phyloP scores from a whole-genome alignment of 2,113 vertebrate genomes.

The Ciconia maguari region DNA sequence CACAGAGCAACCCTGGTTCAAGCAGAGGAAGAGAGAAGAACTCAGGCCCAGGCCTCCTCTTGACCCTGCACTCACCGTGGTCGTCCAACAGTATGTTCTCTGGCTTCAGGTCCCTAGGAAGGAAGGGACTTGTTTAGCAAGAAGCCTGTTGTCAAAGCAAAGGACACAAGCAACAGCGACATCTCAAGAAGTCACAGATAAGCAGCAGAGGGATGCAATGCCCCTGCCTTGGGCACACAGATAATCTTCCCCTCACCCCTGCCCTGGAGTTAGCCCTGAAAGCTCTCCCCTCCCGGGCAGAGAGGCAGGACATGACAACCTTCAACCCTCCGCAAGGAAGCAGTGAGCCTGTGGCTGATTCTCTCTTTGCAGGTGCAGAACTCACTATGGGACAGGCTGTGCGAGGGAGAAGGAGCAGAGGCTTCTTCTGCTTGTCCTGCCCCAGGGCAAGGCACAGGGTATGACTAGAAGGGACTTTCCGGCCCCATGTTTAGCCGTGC shows the following conservation, averaged over 20 bases:
- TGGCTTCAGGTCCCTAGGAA: constrained; percentile 90
- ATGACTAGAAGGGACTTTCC: not conserved
- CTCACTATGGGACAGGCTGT: not conserved
- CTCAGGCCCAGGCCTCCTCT: not conserved
- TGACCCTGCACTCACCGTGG: constrained; percentile 81
- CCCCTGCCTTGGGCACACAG: not conserved
- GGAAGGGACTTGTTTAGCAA: not conserved
- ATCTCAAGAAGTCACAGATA: not conserved
- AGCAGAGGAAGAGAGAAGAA: not conserved
- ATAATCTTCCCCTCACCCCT: not conserved
- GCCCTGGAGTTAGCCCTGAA: not conserved
- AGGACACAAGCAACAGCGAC: not conserved
- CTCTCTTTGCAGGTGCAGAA: not conserved
- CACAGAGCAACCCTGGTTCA: not conserved
- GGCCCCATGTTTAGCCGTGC: not conserved
- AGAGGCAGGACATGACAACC: not conserved
- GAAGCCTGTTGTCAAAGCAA: not conserved
- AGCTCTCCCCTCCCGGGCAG: not conserved
- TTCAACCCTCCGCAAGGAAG: not conserved
- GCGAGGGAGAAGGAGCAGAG: not conserved
- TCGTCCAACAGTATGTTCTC: constrained; percentile 97
- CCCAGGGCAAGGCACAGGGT: not conserved
- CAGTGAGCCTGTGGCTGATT: not conserved
- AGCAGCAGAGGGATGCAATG: not conserved
- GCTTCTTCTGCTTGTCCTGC: not conserved